These are phyloP conservation scores for Propsilocerus akamusi DNA, from an alignment of 1,140 invertebrate species.

Conservation along the genomic window DNA sequence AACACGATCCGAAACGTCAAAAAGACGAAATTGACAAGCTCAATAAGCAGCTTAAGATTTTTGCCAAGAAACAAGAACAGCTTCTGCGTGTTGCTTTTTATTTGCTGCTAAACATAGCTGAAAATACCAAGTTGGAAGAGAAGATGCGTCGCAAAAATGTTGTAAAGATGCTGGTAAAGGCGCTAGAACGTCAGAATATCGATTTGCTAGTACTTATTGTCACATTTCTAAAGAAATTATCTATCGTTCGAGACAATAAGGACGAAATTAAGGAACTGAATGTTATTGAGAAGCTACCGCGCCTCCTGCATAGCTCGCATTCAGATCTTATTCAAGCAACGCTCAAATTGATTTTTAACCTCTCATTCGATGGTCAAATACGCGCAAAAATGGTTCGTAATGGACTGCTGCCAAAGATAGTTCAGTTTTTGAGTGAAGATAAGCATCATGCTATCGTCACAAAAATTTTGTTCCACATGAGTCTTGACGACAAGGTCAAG, in stretches of 20 bases:
- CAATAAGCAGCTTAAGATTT: constrained; percentile 53
- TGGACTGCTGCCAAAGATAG: constrained; percentile 76
- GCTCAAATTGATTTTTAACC: constrained; percentile 80
- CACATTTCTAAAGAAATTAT: constrained; percentile 89
- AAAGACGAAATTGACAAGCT: constrained; percentile 69
- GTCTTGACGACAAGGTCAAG: constrained; percentile 89
- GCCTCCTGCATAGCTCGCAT: constrained; percentile 49
- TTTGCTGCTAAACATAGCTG: constrained; percentile 84
- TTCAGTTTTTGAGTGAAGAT: constrained; percentile 72
- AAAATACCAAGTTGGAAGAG: constrained; percentile 84
- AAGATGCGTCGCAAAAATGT: constrained; percentile 95
- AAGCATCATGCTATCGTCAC: constrained; percentile 68
- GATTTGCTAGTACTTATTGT: constrained; percentile 82
- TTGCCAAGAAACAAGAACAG: constrained; percentile 85
- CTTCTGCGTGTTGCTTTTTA: constrained; percentile 75
- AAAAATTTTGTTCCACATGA: constrained; percentile 85
- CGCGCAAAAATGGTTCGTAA: constrained; percentile 77
- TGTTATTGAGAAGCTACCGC: constrained; percentile 54
- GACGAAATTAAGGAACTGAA: constrained; percentile 67
- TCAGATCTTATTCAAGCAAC: constrained; percentile 73
- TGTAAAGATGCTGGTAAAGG: constrained; percentile 70
- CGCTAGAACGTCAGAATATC: constrained; percentile 68
- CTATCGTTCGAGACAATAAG: constrained; percentile 88
- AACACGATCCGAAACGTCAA: constrained; percentile 33
- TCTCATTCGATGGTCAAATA: constrained; percentile 86